Conservation (phyloP, 2,888 invertebrate genomes). For the Acleris cristana region DNA sequence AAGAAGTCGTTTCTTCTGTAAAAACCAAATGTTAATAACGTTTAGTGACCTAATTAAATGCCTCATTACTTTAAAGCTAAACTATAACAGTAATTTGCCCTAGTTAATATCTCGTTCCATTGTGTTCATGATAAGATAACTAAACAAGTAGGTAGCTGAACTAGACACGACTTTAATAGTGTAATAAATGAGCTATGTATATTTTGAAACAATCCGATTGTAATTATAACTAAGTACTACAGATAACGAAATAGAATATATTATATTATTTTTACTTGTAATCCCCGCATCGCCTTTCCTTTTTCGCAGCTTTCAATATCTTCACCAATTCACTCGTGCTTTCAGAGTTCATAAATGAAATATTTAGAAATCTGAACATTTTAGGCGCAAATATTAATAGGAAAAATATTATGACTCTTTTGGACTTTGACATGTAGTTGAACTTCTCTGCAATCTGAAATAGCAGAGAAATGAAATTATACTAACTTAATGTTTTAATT, state of each 20-base stretch:
- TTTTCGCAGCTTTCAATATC: constrained; percentile 68
- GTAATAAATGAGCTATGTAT: background rate
- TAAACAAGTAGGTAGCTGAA: background rate
- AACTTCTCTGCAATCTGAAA: constrained; percentile 74
- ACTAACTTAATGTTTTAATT: too few species aligned
- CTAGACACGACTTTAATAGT: background rate
- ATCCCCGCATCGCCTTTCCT: constrained; percentile 61
- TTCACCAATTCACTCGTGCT: constrained; percentile 62
- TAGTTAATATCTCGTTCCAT: constrained; percentile 5
- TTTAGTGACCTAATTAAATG: too few species aligned
- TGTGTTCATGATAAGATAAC: constrained; percentile 8
- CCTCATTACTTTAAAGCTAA: too few species aligned
- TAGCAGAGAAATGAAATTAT: constrained; percentile 7
- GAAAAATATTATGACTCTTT: constrained; percentile 61
- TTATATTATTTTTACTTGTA: constrained; percentile 53
- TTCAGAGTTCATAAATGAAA: constrained; percentile 67
- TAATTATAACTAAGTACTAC: too few species aligned
- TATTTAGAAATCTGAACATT: constrained; percentile 57
- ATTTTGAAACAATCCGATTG: too few species aligned
- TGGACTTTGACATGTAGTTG: constrained; percentile 62
- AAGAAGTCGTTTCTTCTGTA: constrained; percentile 75
- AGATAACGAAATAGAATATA: too few species aligned
- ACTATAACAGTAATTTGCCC: background rate
- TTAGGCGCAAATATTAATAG: constrained; percentile 66
- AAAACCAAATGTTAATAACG: constrained; percentile 37